phyloP scores from a whole-genome alignment of 2,797 vertebrate genomes.

The Dallia pectoralis region DNA sequence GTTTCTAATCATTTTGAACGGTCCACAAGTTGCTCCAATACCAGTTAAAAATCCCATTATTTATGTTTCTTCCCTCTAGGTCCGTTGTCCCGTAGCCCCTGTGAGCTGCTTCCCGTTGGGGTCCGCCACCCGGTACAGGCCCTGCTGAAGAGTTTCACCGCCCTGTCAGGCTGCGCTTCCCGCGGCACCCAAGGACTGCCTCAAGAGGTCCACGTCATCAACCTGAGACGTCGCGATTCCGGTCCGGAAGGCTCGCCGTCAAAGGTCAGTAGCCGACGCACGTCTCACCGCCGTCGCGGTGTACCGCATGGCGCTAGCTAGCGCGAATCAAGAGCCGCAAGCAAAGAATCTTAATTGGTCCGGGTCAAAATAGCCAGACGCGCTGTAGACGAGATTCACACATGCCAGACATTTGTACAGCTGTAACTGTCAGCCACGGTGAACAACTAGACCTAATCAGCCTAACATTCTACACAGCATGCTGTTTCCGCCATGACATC shows the following conservation, averaged over 20 bases:
- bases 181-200: constrained; percentile 80
- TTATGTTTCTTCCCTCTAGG: constrained; percentile 62
- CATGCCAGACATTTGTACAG: not conserved
- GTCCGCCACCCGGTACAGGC: constrained; percentile 89
- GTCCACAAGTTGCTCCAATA: no score
- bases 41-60: not conserved
- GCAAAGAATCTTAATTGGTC: no score
- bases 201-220: constrained; percentile 92
- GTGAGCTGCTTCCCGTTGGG: constrained; percentile 83
- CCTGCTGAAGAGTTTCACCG: constrained; percentile 84
- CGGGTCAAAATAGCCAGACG: not conserved
- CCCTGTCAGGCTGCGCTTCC: constrained; percentile 92
- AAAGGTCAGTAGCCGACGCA: constrained; percentile 57
- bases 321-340: no score
- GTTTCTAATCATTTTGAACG: not conserved
- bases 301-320: not conserved
- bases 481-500: not conserved
- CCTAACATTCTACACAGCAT: not conserved
- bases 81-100: constrained; percentile 76
- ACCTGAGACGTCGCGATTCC: constrained; percentile 76
- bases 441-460: not conserved
- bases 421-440: not conserved
- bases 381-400: not conserved
- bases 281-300: not conserved
- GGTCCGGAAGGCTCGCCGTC: constrained; percentile 48